Conservation (phyloP, 2,113 vertebrate species). For the Setophaga coronata region DNA sequence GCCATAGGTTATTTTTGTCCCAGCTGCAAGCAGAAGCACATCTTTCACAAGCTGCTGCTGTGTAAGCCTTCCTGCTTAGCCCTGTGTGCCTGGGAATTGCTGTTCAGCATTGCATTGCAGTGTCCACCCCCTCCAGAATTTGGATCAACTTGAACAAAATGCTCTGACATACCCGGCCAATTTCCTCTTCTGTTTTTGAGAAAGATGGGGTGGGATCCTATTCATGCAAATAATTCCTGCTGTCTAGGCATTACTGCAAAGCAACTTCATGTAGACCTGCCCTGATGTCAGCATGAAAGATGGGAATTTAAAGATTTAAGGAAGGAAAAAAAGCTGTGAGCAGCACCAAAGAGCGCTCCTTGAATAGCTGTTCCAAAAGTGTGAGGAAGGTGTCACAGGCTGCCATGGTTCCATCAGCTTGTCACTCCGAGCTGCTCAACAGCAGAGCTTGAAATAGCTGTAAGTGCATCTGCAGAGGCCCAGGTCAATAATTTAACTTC, state of each 20-base stretch:
- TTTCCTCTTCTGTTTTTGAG: neutral
- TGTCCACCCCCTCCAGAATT: neutral
- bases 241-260: neutral
- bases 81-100: neutral
- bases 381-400: neutral
- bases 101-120: neutral
- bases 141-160: neutral
- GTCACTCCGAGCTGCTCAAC: neutral
- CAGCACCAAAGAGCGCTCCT: neutral
- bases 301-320: neutral
- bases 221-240: neutral
- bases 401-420: neutral
- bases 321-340: neutral
- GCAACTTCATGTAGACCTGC: neutral
- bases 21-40: neutral
- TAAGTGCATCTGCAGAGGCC: conserved; percentile 13
- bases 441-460: conserved; percentile 16
- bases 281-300: neutral
- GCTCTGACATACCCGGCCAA: neutral
- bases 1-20: neutral
- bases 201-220: neutral
- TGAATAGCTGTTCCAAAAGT: neutral
- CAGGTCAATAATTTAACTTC: neutral
- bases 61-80: neutral
- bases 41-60: neutral